phyloP scores from a whole-genome alignment of 2,888 invertebrate genomes.

The Pseudococcus longispinus region DNA sequence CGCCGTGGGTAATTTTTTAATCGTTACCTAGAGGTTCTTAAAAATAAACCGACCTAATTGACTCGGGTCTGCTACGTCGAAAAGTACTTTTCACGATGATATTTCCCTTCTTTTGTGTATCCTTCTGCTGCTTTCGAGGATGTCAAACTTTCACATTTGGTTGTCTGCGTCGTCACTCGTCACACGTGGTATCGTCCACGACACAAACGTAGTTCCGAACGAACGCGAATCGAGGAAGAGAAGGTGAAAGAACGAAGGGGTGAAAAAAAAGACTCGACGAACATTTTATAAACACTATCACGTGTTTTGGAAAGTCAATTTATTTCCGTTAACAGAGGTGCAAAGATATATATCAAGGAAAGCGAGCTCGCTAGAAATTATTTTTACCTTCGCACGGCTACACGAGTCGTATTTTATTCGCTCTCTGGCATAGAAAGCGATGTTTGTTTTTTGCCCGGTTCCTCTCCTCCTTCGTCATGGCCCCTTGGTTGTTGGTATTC shows the following conservation, averaged over 20 bases:
- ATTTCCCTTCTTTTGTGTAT: neutral
- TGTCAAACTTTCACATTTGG: neutral
- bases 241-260: neutral
- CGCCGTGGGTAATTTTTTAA: neutral
- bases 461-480: neutral
- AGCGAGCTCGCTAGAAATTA: slow-evolving; percentile 8
- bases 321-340: slow-evolving; percentile 37
- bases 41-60: neutral
- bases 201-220: neutral
- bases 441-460: slow-evolving; percentile 27
- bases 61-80: neutral
- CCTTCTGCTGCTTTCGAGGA: neutral
- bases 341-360: slow-evolving; percentile 25
- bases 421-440: neutral
- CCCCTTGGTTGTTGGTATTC: neutral
- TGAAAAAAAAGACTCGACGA: neutral
- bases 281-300: slow-evolving; percentile 23
- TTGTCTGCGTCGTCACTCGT: neutral
- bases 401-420: slow-evolving; percentile 29
- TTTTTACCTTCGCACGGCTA: slow-evolving; percentile 9
- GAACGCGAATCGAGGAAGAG: no score
- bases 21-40: neutral
- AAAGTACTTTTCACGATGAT: neutral
- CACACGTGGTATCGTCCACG: neutral
- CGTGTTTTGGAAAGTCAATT: slow-evolving; percentile 21